Percentiles rank a stretch among this genome's conserved stretches.
phyloP scores from a whole-genome alignment of 2,113 vertebrate genomes.

The Pterophyllum scalare region DNA sequence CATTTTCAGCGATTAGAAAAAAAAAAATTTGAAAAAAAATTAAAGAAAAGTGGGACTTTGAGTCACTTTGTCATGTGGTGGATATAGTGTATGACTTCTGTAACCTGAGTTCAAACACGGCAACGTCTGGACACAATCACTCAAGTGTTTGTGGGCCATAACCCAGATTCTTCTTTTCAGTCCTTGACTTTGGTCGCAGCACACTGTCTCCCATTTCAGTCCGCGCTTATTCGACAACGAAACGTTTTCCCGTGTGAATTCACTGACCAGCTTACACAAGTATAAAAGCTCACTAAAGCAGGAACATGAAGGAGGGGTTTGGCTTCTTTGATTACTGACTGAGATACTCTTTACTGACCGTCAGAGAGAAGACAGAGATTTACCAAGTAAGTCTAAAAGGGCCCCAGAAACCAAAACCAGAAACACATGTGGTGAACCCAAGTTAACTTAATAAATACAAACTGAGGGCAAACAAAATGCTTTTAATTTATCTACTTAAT shows the following conservation, averaged over 20 bases:
- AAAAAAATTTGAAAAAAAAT: neutral
- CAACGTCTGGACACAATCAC: constrained; percentile 68
- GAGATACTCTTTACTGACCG: neutral
- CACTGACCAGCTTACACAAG: neutral
- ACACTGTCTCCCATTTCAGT: constrained; percentile 57
- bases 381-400: neutral
- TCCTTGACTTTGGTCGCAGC: constrained; percentile 33
- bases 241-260: constrained; percentile 16
- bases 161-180: constrained; percentile 70
- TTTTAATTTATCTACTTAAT: neutral
- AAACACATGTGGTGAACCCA: neutral
- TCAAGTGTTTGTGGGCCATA: constrained; percentile 73
- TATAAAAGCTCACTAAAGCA: neutral
- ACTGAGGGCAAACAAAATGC: neutral
- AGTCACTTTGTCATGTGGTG: neutral
- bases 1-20: neutral
- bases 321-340: constrained; percentile 16
- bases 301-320: constrained; percentile 5
- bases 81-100: constrained; percentile 49
- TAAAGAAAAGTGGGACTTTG: neutral
- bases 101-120: constrained; percentile 46
- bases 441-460: neutral
- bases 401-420: neutral
- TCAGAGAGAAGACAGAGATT: neutral
- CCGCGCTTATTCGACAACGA: constrained; percentile 29